A percentile compares a stretch with the other conserved stretches of the same genome.
Conservation (phyloP, 2,888 invertebrate genomes). For the Alviniconcha strummeri region DNA sequence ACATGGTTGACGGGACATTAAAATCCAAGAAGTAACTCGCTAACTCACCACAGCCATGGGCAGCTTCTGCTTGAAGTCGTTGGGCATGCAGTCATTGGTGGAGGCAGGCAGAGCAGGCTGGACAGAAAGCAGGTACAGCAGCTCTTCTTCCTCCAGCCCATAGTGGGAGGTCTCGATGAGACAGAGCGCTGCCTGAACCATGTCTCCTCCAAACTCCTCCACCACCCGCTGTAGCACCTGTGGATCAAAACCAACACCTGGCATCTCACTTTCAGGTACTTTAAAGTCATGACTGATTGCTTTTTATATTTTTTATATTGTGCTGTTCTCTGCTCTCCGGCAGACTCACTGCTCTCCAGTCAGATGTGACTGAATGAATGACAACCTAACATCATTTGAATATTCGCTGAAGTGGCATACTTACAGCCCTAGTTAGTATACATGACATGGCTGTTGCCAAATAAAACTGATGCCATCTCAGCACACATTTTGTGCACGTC, state of each 20-base stretch:
- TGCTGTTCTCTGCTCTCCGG: no score
- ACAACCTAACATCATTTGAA: no score
- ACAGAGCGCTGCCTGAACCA: slow-evolving; percentile 51
- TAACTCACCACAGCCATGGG: slow-evolving; percentile 52
- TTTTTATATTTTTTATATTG: no score
- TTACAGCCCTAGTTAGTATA: no score
- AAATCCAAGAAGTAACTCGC: no score
- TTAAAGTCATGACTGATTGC: background rate
- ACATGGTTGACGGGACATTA: no score
- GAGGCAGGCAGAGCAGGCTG: slow-evolving; percentile 40
- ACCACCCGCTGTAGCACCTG: slow-evolving; percentile 51
- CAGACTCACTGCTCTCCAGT: no score
- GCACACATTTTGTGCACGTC: no score
- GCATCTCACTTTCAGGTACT: no score
- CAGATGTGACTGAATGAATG: background rate
- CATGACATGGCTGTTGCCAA: no score
- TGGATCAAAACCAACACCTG: background rate
- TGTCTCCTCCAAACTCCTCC: slow-evolving; percentile 49
- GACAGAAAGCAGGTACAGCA: slow-evolving; percentile 47
- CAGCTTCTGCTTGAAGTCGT: slow-evolving; percentile 37
- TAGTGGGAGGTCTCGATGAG: slow-evolving; percentile 51
- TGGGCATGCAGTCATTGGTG: slow-evolving; percentile 23
- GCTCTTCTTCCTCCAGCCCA: slow-evolving; percentile 52
- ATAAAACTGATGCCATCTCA: no score
- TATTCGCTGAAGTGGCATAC: no score